Evolutionary conservation across 37 sponge, comb jelly and placozoan species (phyloP).

Genomic region (Ianthella basta): DNA sequence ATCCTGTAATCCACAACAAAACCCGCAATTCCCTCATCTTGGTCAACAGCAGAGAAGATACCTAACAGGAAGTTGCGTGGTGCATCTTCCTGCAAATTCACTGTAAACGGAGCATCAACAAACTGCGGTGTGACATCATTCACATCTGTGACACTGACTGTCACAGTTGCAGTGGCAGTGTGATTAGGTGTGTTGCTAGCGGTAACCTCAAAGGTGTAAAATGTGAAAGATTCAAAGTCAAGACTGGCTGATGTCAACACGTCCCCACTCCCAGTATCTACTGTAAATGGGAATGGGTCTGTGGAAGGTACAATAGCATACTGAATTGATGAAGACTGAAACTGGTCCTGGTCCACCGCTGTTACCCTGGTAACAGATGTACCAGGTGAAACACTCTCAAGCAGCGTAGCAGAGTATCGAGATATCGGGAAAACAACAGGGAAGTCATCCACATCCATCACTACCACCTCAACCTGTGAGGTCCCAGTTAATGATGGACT

Average conservation of each 20-base stretch:
- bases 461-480: constrained; percentile 20
- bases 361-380: constrained; percentile 15
- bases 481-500: constrained; percentile 19
- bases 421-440: constrained; percentile 48
- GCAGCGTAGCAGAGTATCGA: constrained; percentile 18
- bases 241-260: constrained; percentile 27
- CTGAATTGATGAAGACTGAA: constrained; percentile 36
- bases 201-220: constrained; percentile 33
- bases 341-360: constrained; percentile 52
- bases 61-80: background rate
- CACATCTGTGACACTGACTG: constrained; percentile 37
- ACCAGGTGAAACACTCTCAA: constrained; percentile 45
- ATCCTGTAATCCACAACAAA: constrained; percentile 17
- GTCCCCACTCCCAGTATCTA: constrained; percentile 52
- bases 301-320: constrained; percentile 37
- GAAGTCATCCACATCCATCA: constrained; percentile 39
- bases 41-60: constrained; percentile 21
- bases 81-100: background rate
- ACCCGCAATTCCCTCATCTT: constrained; percentile 5
- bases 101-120: constrained; percentile 25
- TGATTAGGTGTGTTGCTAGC: constrained; percentile 44
- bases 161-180: constrained; percentile 37
- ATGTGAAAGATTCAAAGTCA: constrained; percentile 47
- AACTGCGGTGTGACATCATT: constrained; percentile 77
- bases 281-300: constrained; percentile 41